Conservation (phyloP, 37 sponge, comb jelly and placozoan genomes). For the Corticium candelabrum region DNA sequence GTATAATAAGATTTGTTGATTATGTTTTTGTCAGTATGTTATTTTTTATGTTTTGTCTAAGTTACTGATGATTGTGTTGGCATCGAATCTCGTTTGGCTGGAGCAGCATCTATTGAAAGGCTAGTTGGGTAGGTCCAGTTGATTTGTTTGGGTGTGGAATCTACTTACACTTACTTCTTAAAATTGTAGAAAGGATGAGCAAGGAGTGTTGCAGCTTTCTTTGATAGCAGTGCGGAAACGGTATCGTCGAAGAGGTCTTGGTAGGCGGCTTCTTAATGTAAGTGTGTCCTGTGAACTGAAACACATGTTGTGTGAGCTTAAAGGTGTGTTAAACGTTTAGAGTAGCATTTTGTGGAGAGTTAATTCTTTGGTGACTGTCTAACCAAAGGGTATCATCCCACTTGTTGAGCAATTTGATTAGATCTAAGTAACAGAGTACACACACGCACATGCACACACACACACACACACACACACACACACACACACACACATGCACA, state of each 20-base stretch:
- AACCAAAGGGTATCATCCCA: too few relatives aligned
- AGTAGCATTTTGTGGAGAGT: too few relatives aligned
- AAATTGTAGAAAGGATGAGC: not conserved
- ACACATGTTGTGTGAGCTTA: too few relatives aligned
- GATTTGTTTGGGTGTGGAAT: too few relatives aligned
- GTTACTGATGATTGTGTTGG: not conserved
- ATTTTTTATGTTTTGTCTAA: not conserved
- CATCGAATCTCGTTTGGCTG: not conserved
- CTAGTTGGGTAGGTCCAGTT: not conserved
- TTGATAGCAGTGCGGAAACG: constrained; percentile 22
- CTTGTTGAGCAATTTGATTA: too few relatives aligned
- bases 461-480: too few relatives aligned
- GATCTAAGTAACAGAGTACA: not conserved
- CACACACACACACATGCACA: too few relatives aligned
- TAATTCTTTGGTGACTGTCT: too few relatives aligned
- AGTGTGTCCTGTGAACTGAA: too few relatives aligned
- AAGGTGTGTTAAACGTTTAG: too few relatives aligned
- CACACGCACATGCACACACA: too few relatives aligned
- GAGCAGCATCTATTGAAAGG: not conserved
- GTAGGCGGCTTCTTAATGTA: constrained; percentile 58
- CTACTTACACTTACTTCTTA: not conserved
- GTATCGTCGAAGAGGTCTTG: constrained; percentile 42
- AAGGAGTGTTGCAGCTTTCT: not conserved
- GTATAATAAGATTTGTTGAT: not conserved
- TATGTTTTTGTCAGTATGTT: not conserved